A percentile compares a stretch with the other conserved stretches of the same genome.
Conservation (phyloP, 2,888 invertebrate genomes). For the Lasioglossum figueresi region DNA sequence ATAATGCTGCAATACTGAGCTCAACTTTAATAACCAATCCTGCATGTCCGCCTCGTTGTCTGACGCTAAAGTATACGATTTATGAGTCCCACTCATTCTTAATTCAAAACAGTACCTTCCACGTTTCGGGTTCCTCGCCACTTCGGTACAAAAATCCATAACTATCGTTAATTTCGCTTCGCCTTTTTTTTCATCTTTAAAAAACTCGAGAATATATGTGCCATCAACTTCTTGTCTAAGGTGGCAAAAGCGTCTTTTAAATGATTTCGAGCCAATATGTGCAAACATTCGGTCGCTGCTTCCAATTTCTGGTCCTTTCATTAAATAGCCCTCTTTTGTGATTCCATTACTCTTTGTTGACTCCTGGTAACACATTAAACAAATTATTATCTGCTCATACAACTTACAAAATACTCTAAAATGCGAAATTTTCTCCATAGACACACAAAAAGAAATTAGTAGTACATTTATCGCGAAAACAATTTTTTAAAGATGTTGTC, state of each 20-base stretch:
- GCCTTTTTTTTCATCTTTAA: conserved; percentile 96
- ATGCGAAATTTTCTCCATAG: not conserved
- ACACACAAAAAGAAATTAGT: not conserved
- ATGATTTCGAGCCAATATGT: conserved; percentile 96
- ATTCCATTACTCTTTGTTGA: conserved; percentile 90
- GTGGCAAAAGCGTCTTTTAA: conserved; percentile 95
- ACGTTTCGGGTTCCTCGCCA: conserved; percentile 93
- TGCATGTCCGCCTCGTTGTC: conserved; percentile 93
- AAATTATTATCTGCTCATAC: not conserved
- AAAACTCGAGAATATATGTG: conserved; percentile 95
- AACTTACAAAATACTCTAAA: not conserved
- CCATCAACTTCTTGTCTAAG: conserved; percentile 95
- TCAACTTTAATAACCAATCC: conserved; percentile 94
- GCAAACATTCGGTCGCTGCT: conserved; percentile 95
- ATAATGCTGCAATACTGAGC: conserved; percentile 92
- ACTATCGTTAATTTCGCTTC: conserved; percentile 96
- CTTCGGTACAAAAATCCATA: conserved; percentile 96
- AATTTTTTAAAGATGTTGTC: not conserved
- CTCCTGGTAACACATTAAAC: conserved; percentile 79
- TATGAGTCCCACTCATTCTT: conserved; percentile 93
- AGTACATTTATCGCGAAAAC: not conserved
- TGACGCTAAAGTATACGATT: conserved; percentile 93
- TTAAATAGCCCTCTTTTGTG: conserved; percentile 95
- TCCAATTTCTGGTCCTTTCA: conserved; percentile 96
- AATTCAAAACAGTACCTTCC: conserved; percentile 95